Conservation (phyloP, 2,113 vertebrate species). For the Tenrec ecaudatus region DNA sequence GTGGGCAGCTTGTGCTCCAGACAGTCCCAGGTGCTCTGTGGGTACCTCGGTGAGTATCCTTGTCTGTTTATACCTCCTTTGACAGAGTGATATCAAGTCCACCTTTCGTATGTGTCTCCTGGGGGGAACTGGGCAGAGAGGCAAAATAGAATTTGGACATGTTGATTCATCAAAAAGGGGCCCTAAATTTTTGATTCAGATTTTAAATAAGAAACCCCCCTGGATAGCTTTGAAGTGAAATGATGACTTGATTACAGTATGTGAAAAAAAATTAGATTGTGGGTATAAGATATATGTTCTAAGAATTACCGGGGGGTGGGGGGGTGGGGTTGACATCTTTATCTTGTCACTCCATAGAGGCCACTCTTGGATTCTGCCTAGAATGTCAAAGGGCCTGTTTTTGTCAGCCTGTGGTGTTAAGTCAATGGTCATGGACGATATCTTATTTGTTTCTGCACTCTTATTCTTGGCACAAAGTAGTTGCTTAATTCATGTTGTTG, state of each 20-base stretch:
- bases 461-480: neutral
- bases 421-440: neutral
- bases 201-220: neutral
- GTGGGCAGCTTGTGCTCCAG: constrained; percentile 79
- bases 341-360: neutral
- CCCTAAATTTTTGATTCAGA: neutral
- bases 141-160: neutral
- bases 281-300: neutral
- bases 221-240: neutral
- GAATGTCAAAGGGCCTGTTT: neutral
- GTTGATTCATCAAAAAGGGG: neutral
- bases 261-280: neutral
- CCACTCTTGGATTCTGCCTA: neutral
- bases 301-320: neutral
- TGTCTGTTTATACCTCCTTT: constrained; percentile 74
- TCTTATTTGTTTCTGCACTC: neutral
- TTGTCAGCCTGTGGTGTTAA: neutral
- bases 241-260: neutral
- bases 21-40: constrained; percentile 81
- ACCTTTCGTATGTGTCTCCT: constrained; percentile 43
- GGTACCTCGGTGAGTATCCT: constrained; percentile 81
- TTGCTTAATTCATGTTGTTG: constrained; percentile 25
- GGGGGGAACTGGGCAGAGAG: constrained; percentile 7
- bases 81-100: neutral
- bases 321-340: neutral